Evolutionary conservation across 2,888 invertebrate genomes (phyloP), one percentile per base, ranked within the genome.

Genomic region (Sarcophaga rosellei): DNA sequence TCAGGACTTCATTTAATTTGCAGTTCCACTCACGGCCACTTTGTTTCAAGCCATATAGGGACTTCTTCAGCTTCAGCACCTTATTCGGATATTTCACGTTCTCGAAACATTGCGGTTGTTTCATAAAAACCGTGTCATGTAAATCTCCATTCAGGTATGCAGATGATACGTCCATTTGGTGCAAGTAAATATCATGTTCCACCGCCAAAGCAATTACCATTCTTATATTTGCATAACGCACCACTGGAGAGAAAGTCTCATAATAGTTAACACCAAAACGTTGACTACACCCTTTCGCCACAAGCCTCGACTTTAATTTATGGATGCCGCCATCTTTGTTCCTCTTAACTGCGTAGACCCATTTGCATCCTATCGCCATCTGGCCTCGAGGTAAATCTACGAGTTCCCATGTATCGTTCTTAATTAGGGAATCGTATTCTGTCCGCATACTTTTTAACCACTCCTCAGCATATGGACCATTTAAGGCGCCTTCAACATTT

Each of bases 1-100:
- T 83, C 12, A 88, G 61, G 57, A 86, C 81, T 3, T 45, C 8
- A 35, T 8, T 35, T 8, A 35, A 35, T 35, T 35, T 35, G 35
- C 35, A 35, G 35, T 35, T 35, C 35, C 35, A 35, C 35, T 35
- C 6, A 35, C 35, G 6, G 2, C 6, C 35, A 25, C 88, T 86
- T 25, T 89, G 89, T 66, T 88, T 89, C 1, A 89, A 66, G 1
- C 88, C 87, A 23, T 89, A 89, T 21, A 88, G 62, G 23, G 87
- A 83, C 57, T 88, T 89, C 11, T 87, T 62, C 11, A 88, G 62
- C 47, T 70, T 84, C 3, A 87, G 45, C 45, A 88, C 78, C 21
- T 68, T 57, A 15, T 81, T 63, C 0, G 85, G 77, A 23, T 61
- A 25, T 8, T 59, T 44, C 53, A 61, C 17, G 15, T 87, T 75